Conservation (phyloP, 1,140 invertebrate genomes). For the Eufriesea mexicana region DNA sequence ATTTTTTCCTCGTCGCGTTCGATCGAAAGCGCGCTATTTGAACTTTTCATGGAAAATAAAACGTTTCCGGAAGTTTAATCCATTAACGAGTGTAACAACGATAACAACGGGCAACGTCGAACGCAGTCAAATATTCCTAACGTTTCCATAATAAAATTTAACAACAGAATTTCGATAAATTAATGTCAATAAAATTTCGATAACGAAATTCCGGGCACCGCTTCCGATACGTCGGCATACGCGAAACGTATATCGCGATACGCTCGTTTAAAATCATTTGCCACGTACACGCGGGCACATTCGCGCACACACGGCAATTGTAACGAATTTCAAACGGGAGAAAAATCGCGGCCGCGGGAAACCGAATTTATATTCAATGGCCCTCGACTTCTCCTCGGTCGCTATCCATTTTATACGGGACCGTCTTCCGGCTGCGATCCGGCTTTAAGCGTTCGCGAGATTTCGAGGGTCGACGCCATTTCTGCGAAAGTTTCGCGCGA, state of each 20-base stretch:
- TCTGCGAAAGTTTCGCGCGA: not conserved
- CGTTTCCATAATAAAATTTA: slow-evolving; percentile 21
- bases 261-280: slow-evolving; percentile 38
- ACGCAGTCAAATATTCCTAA: slow-evolving; percentile 11
- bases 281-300: not conserved
- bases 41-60: not conserved
- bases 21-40: not conserved
- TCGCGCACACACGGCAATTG: not conserved
- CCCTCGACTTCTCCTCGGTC: not conserved
- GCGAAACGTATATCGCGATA: not conserved
- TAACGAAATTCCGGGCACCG: not conserved
- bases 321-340: slow-evolving; percentile 21
- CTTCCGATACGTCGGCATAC: not conserved
- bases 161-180: slow-evolving; percentile 35
- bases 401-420: slow-evolving; percentile 13
- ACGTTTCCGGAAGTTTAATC: not conserved
- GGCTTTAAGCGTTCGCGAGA: slow-evolving; percentile 3
- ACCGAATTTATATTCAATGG: slow-evolving; percentile 17
- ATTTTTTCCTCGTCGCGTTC: not conserved
- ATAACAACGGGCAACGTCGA: not conserved
- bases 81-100: not conserved
- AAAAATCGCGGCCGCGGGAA: slow-evolving; percentile 8
- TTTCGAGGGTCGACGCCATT: slow-evolving; percentile 16
- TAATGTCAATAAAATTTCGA: slow-evolving; percentile 25
- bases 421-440: not conserved